Conservation (phyloP, 2,888 invertebrate species). For the Nasonovia ribisnigri region DNA sequence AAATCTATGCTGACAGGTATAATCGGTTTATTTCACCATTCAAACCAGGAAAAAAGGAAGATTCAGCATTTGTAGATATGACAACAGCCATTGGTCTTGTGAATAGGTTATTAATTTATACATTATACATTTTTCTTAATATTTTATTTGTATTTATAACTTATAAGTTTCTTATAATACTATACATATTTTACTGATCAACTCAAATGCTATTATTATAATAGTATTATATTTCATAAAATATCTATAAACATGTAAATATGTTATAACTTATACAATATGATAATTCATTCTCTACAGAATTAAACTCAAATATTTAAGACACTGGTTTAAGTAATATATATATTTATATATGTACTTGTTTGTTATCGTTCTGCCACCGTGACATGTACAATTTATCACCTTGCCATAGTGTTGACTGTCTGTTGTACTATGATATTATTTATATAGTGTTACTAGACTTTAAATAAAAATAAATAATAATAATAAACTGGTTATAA, state of each 20-base stretch:
- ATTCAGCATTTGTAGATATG: slow-evolving; percentile 78
- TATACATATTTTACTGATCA: not conserved
- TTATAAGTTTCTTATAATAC: not conserved
- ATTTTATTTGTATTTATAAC: not conserved
- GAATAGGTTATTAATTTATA: slow-evolving; percentile 77
- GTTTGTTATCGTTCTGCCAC: too few species aligned
- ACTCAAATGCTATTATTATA: not conserved
- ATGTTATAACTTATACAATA: not conserved
- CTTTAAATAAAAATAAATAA: too few species aligned
- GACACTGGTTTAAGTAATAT: too few species aligned
- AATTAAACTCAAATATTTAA: not conserved
- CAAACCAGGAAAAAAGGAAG: slow-evolving; percentile 74
- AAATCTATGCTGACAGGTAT: slow-evolving; percentile 78
- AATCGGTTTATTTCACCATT: slow-evolving; percentile 79
- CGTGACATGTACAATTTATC: too few species aligned
- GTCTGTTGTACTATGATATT: too few species aligned
- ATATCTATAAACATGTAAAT: not conserved
- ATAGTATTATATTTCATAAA: not conserved
- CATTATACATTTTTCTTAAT: not conserved
- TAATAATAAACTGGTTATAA: too few species aligned
- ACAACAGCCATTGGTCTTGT: slow-evolving; percentile 90
- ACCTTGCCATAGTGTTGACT: too few species aligned
- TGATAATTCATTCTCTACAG: not conserved
- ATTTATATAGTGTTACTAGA: too few species aligned
- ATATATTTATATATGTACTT: too few species aligned